Evolutionary conservation across 2,797 vertebrate species (phyloP), one percentile per base, ranked within the genome.

Genomic region (Chelon auratus): DNA sequence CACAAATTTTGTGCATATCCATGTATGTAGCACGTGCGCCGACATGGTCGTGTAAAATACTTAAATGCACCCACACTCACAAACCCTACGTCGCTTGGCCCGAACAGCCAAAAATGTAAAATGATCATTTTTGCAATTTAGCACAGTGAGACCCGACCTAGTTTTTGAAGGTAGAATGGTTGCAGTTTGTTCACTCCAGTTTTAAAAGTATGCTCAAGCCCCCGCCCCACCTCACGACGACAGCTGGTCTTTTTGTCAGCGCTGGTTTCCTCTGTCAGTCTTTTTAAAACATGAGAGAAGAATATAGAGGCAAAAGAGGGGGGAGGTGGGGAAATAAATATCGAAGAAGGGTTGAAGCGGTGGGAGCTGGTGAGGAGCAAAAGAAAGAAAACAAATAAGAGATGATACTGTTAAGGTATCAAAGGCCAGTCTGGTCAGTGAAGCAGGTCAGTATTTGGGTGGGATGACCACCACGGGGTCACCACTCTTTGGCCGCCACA

Each of bases 401-500:
- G 75, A 79, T 75, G 84, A 87, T 87, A 79, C 75, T 80, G 72
- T 78, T 69, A 48, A 81, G 82, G 89, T 87, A 83, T 85, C 82
- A 72, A 87, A 92, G 88, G 91, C 88, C 85, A 81, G 83, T 87
- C 85, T 73, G 86, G 84, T 91, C 72, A 75, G 80, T 58, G 77
- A 80, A 77, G 40, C 37, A 37, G 55, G 57, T 87, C 94, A 97
- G 77, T 97, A 93, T 91, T 97, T 99, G 0, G 98, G 94, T 17
- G 97, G 97, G 83, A 99, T 99, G 86, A 99, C 98, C 92, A 99
- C 96, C 10, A 97, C 91, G 0, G 97, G 93, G 40, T 94, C 93
- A 69, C 97, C 96, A 0, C 87, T 94, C 85, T 94, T 96, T 91
- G 98, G 98, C 93, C 97, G 94, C 98, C 98, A 99, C 97, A 99